Conservation (phyloP, 92 coral and sea anemone genomes). For the Parazoanthus darwini region DNA sequence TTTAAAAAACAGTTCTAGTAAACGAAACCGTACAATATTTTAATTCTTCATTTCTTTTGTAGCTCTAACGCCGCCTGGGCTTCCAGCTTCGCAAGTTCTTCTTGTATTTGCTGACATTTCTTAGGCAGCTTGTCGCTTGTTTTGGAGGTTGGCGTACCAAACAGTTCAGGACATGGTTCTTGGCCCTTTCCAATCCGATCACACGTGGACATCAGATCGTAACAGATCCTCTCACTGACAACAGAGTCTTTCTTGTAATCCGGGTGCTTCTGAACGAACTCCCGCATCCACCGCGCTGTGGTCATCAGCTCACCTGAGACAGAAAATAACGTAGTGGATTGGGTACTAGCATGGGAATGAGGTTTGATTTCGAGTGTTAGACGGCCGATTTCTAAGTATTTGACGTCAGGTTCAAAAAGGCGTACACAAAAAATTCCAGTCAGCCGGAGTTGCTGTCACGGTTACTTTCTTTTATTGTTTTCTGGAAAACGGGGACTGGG, state of each 20-base stretch:
- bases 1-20: no score
- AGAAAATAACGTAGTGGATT: background rate
- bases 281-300: constrained; percentile 97
- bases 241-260: constrained; percentile 94
- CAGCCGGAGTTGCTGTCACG: no score
- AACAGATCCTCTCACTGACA: constrained; percentile 79
- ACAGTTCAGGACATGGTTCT: constrained; percentile 75
- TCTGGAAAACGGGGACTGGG: background rate
- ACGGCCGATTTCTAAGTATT: no score
- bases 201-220: constrained; percentile 84
- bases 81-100: constrained; percentile 63
- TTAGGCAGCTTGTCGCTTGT: constrained; percentile 70
- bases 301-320: constrained; percentile 91
- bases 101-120: constrained; percentile 74
- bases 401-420: background rate
- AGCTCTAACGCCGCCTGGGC: constrained; percentile 39
- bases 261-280: constrained; percentile 75
- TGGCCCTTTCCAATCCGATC: constrained; percentile 80
- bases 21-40: background rate
- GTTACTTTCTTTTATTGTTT: background rate
- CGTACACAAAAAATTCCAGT: no score
- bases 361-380: no score
- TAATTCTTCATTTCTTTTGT: background rate
- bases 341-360: background rate
- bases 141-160: constrained; percentile 81